phyloP scores from a whole-genome alignment of 1,140 invertebrate genomes.

The Euglossa dilemma region DNA sequence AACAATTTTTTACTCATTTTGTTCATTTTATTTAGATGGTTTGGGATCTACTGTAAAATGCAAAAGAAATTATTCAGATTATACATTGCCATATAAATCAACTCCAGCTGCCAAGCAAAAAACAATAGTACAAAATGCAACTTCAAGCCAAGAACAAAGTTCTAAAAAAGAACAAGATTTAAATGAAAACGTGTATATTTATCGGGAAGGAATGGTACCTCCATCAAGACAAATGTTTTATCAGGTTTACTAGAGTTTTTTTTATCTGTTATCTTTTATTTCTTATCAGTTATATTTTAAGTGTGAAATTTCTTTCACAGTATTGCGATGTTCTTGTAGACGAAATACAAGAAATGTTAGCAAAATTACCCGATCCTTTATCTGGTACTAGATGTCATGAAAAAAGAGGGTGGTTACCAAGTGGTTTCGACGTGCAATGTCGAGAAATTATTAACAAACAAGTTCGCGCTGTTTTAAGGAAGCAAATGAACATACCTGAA shows the following conservation, averaged over 20 bases:
- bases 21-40: slow-evolving; percentile 77
- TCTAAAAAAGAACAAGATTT: slow-evolving; percentile 73
- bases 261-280: not conserved
- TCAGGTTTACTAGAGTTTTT: slow-evolving; percentile 83
- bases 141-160: slow-evolving; percentile 67
- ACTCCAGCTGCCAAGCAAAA: slow-evolving; percentile 77
- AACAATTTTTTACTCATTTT: slow-evolving; percentile 16
- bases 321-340: slow-evolving; percentile 93
- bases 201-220: slow-evolving; percentile 87
- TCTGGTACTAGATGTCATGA: slow-evolving; percentile 87
- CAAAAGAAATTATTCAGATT: slow-evolving; percentile 83
- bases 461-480: slow-evolving; percentile 83
- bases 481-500: slow-evolving; percentile 81
- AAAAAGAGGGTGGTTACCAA: slow-evolving; percentile 89
- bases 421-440: slow-evolving; percentile 86
- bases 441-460: slow-evolving; percentile 87
- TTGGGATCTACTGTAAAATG: slow-evolving; percentile 83
- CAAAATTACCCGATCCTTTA: slow-evolving; percentile 85
- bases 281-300: not conserved
- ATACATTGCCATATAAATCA: slow-evolving; percentile 83
- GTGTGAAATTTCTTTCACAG: slow-evolving; percentile 78
- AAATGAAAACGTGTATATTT: slow-evolving; percentile 84
- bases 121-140: slow-evolving; percentile 76
- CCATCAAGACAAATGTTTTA: slow-evolving; percentile 92
- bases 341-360: slow-evolving; percentile 91